Evolutionary conservation across 2,888 invertebrate genomes (phyloP).

Genomic region (Volucella bombylans): DNA sequence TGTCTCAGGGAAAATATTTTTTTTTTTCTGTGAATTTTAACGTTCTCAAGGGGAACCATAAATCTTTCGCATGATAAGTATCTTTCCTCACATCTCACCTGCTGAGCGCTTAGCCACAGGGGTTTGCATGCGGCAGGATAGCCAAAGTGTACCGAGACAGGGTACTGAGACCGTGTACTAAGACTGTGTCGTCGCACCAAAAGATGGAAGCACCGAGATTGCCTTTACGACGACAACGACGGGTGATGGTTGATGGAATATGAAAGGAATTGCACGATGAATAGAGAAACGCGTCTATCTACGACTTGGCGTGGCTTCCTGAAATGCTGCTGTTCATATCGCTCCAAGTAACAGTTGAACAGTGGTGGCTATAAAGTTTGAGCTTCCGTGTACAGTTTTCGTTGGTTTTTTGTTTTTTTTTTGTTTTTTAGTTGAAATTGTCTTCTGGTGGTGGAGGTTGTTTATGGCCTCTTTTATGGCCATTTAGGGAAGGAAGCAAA

Average conservation of each 20-base stretch:
- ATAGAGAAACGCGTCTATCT: constrained; percentile 20
- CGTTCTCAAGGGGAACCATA: constrained; percentile 41
- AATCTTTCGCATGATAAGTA: constrained; percentile 67
- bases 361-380: constrained; percentile 33
- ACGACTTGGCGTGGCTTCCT: constrained; percentile 29
- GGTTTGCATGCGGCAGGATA: constrained; percentile 10
- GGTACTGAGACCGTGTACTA: no score
- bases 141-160: neutral
- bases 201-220: constrained; percentile 19
- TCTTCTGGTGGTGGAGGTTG: constrained; percentile 19
- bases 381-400: constrained; percentile 25
- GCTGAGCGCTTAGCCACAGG: constrained; percentile 58
- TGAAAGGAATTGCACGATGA: constrained; percentile 37
- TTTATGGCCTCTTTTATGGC: constrained; percentile 48
- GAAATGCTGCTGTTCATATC: constrained; percentile 13
- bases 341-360: constrained; percentile 5
- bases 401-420: neutral
- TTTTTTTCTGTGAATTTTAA: constrained; percentile 13
- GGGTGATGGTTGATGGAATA: constrained; percentile 38
- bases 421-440: constrained; percentile 12
- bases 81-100: constrained; percentile 67
- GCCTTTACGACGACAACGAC: constrained; percentile 55
- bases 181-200: no score
- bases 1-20: neutral
- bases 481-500: constrained; percentile 17